Conservation (phyloP, 92 coral and sea anemone species). For the Siderastrea radians region DNA sequence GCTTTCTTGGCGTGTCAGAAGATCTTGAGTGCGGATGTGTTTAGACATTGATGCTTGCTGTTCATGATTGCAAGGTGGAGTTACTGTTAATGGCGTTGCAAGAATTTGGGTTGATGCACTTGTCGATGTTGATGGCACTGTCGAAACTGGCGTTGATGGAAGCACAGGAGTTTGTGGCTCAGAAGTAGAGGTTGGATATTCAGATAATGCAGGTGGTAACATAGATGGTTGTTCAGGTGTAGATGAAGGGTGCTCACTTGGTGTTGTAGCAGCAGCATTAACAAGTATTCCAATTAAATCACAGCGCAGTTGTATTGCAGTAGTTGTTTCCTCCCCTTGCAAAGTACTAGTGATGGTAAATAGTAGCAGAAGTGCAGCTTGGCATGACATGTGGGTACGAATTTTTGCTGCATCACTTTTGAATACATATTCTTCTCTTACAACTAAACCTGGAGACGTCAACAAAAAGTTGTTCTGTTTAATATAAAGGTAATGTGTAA, state of each 20-base stretch:
- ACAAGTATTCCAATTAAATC: conserved; percentile 2
- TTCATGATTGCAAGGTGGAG: conserved; percentile 3
- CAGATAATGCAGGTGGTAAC: background rate
- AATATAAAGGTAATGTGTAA: too few species aligned
- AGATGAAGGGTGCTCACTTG: background rate
- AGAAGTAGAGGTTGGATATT: background rate
- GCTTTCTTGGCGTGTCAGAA: background rate
- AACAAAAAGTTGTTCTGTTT: too few species aligned
- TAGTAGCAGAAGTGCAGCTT: conserved; percentile 7
- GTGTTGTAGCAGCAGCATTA: conserved; percentile 1
- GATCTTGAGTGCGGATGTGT: background rate
- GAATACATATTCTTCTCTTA: conserved; percentile 12
- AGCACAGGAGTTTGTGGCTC: conserved; percentile 12
- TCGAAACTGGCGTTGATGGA: background rate
- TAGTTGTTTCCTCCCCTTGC: conserved; percentile 11
- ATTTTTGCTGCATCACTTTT: conserved; percentile 4
- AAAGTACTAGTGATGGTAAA: background rate
- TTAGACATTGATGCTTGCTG: background rate
- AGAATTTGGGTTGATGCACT: background rate
- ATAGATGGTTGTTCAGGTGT: background rate
- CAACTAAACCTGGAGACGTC: conserved; percentile 5
- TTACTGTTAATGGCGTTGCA: background rate
- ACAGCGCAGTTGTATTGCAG: conserved; percentile 8
- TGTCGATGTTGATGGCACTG: background rate
- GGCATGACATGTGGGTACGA: background rate